These are phyloP conservation scores for Chascanopsetta lugubris DNA, from an alignment of 2,113 vertebrate species.

Conservation along the genomic window DNA sequence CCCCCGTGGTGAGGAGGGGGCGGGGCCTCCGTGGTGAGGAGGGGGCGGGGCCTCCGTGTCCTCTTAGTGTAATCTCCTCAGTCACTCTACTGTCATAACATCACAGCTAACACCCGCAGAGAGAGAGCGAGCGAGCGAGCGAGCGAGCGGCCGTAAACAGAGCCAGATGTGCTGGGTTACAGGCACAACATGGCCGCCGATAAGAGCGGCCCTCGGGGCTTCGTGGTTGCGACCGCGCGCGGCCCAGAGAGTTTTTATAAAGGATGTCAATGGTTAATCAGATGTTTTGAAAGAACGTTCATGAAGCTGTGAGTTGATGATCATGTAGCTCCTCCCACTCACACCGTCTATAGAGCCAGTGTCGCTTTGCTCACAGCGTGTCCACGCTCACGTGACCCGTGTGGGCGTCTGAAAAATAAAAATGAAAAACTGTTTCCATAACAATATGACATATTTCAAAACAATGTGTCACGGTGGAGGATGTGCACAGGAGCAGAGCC, in stretches of 20 bases:
- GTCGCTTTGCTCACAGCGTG: slow-evolving; percentile 4
- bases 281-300: not conserved
- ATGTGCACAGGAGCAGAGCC: not conserved
- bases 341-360: not conserved
- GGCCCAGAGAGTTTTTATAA: not conserved
- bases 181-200: slow-evolving; percentile 17
- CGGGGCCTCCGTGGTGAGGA: slow-evolving; percentile 23
- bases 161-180: slow-evolving; percentile 67
- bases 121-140: too few relatives aligned
- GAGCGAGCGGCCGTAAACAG: slow-evolving; percentile 53
- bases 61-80: slow-evolving; percentile 54
- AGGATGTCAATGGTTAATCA: not conserved
- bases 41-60: slow-evolving; percentile 31
- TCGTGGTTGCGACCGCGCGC: not conserved
- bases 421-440: slow-evolving; percentile 31
- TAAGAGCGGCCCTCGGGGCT: slow-evolving; percentile 1
- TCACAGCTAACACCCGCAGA: slow-evolving; percentile 56
- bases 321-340: slow-evolving; percentile 33
- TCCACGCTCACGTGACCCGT: slow-evolving; percentile 18
- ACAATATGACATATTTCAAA: not conserved
- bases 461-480: not conserved
- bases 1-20: slow-evolving; percentile 13
- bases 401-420: slow-evolving; percentile 13
- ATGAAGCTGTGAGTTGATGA: not conserved
- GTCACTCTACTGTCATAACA: slow-evolving; percentile 71